These are phyloP conservation scores for Caerostris extrusa DNA, from an alignment of 1,140 invertebrate species.

Conservation along the genomic window DNA sequence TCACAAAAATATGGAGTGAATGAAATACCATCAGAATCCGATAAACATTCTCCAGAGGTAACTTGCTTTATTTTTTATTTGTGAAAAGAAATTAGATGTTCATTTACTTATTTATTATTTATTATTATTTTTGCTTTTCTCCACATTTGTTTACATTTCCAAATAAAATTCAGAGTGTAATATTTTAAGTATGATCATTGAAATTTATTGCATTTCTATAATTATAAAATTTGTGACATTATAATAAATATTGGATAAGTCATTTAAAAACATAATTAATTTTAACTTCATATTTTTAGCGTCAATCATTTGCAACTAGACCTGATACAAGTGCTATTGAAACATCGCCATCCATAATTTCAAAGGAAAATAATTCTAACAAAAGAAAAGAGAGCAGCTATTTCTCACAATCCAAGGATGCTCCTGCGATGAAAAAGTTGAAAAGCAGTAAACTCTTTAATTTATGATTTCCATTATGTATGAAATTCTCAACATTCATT, in stretches of 20 bases:
- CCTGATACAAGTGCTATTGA: neutral
- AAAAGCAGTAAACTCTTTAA: conserved; percentile 66
- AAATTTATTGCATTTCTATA: too few species aligned
- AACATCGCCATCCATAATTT: neutral
- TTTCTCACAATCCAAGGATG: neutral
- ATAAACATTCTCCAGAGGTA: neutral
- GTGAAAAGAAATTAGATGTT: neutral
- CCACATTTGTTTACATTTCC: too few species aligned
- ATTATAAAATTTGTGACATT: too few species aligned
- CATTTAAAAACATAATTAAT: too few species aligned
- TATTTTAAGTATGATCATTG: too few species aligned
- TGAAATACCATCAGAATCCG: neutral
- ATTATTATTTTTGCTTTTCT: too few species aligned
- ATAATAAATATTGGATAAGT: too few species aligned
- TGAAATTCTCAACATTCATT: neutral
- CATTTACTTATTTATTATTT: neutral
- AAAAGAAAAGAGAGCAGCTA: conserved; percentile 48
- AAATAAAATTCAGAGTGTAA: too few species aligned
- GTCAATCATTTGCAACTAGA: too few species aligned
- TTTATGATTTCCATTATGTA: conserved; percentile 8
- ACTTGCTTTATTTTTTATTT: neutral
- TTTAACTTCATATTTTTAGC: too few species aligned
- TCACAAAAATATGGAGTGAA: conserved; percentile 79
- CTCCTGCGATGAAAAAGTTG: conserved; percentile 18
- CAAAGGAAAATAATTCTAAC: neutral